Conservation (phyloP, 2,888 invertebrate species). For the Ptilodon capucinus region DNA sequence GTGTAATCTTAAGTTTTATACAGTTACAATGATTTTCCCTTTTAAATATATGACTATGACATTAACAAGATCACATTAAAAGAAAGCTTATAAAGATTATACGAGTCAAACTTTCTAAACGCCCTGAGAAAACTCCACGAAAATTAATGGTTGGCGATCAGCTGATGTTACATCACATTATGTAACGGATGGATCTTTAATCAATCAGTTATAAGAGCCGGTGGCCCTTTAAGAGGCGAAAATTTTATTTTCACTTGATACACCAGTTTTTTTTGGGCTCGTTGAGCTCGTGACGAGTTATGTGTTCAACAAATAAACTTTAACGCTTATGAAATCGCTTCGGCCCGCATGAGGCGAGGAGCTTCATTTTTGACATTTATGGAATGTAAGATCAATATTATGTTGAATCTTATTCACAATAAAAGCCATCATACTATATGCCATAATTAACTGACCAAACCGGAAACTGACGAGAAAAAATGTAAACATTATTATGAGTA, state of each 20-base stretch:
- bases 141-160: slow-evolving; percentile 8
- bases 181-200: slow-evolving; percentile 13
- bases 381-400: too few relatives aligned
- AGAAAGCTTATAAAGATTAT: slow-evolving; percentile 15
- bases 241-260: slow-evolving; percentile 6
- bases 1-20: too few relatives aligned
- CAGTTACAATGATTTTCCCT: neutral
- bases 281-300: neutral
- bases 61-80: slow-evolving; percentile 7
- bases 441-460: too few relatives aligned
- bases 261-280: slow-evolving; percentile 4
- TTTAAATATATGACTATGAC: slow-evolving; percentile 2
- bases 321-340: neutral
- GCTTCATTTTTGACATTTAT: neutral
- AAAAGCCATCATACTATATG: too few relatives aligned
- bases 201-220: slow-evolving; percentile 8
- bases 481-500: too few relatives aligned
- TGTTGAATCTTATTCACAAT: too few relatives aligned
- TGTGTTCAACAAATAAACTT: neutral
- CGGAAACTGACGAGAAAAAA: too few relatives aligned
- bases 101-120: slow-evolving; percentile 20
- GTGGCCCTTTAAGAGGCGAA: slow-evolving; percentile 14
- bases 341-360: neutral
- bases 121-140: slow-evolving; percentile 14
- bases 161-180: slow-evolving; percentile 12